Conservation (phyloP, 2,113 vertebrate genomes). For the Oryzias javanicus region DNA sequence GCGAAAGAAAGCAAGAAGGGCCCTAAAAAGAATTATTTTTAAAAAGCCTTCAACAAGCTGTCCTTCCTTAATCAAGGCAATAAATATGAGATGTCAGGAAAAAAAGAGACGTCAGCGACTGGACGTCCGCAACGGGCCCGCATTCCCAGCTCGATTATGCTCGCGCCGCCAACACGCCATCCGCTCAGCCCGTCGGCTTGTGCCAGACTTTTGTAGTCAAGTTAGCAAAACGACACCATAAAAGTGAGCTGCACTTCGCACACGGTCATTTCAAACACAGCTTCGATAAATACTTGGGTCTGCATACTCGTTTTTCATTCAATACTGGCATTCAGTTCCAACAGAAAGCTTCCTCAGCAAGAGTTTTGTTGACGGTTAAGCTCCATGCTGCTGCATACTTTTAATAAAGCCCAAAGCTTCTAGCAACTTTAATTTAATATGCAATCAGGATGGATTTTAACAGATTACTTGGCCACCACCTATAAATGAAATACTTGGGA, state of each 20-base stretch:
- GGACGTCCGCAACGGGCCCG: slow-evolving; percentile 8
- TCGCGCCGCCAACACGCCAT: slow-evolving; percentile 12
- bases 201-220: slow-evolving; percentile 47
- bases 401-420: neutral
- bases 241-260: slow-evolving; percentile 50
- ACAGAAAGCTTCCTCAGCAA: slow-evolving; percentile 6
- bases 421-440: slow-evolving; percentile 1
- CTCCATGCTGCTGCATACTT: slow-evolving; percentile 13
- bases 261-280: slow-evolving; percentile 38
- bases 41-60: neutral
- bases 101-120: slow-evolving; percentile 13
- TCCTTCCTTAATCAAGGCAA: slow-evolving; percentile 47
- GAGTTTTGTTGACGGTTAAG: slow-evolving; percentile 24
- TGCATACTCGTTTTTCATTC: slow-evolving; percentile 24
- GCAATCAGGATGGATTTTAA: slow-evolving; percentile 13
- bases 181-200: slow-evolving; percentile 38
- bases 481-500: slow-evolving; percentile 42
- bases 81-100: slow-evolving; percentile 41
- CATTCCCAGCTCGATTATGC: slow-evolving; percentile 25
- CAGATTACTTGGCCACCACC: slow-evolving; percentile 32
- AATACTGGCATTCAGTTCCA: slow-evolving; percentile 33
- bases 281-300: slow-evolving; percentile 53
- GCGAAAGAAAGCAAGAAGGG: slow-evolving; percentile 23
- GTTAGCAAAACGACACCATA: slow-evolving; percentile 20
- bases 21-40: slow-evolving; percentile 1